Base-by-base conservation (phyloP, 2,797 vertebrate species). In the Falco berigora region DNA sequence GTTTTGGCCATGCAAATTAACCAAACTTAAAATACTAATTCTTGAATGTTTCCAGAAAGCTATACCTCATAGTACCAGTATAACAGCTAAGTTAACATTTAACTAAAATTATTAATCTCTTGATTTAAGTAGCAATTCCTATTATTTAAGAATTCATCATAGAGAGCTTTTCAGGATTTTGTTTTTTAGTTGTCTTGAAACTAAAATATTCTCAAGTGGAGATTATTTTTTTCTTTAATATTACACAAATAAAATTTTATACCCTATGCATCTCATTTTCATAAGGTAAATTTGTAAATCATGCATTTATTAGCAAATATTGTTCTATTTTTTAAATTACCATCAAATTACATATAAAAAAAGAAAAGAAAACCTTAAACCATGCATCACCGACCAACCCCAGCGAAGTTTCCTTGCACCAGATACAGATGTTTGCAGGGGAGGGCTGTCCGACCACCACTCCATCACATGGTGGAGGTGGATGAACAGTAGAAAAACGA, bases 251-350 rank as follows among this genome's bases (percentile, higher is more conserved):
- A 94, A 88, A 66, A 74, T 47, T 78, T 87, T 91, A 75, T 83
- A 67, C 40, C 55, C 30, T n/a, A 56, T 23, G 9, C 17, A 59
- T 64, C 83, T 72, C 14, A 78, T 96, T 97, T 96, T 95, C 42
- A 42, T 85, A 83, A 82, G 75, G n/a, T 34, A 97, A 97, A 92
- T 93, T 86, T 91, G 82, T 92, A 97, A 97, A 96, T 94, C 84
- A 64, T 72, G 72, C 50, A 90, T 97, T 92, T 95, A 95, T 97
- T 97, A 92, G 76, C 66, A 36, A 94, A 91, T 89, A 95, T 97
- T 97, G 86, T 97, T 97, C 95, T 97, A 95, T 97, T 96, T 97
- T 95, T 97, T 40, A 96, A 97, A 97, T 97, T 97, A 81, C 74
- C 21, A n/a, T 94, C 95, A 97, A 97, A 97, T 97, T 96, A 90